A percentile compares a stretch with the other conserved stretches of the same genome.
Evolutionary conservation across 2,797 vertebrate species (phyloP).

Genomic region (Sebastes ruberrimus): DNA sequence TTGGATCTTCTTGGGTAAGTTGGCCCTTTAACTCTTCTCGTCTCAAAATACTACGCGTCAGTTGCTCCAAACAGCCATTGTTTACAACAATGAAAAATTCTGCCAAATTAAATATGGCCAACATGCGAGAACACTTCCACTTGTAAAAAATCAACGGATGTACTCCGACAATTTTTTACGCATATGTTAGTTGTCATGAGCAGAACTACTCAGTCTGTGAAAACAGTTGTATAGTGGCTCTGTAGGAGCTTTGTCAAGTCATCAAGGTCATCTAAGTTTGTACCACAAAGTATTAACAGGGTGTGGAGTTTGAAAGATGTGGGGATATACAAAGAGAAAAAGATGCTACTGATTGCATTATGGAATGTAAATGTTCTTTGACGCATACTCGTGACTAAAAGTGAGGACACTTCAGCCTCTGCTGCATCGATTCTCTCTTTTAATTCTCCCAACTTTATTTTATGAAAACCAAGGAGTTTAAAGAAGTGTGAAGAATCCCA

Average conservation of each 20-base stretch:
- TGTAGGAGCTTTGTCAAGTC: background rate
- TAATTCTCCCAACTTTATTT: background rate
- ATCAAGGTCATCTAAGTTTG: background rate
- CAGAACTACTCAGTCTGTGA: background rate
- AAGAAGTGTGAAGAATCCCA: background rate
- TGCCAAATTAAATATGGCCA: background rate
- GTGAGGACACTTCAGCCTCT: no score
- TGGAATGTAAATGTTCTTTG: background rate
- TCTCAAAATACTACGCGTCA: background rate
- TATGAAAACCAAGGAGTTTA: background rate
- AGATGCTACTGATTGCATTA: background rate
- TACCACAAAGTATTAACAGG: background rate
- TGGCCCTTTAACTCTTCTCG: background rate
- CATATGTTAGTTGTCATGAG: background rate
- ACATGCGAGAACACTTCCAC: background rate
- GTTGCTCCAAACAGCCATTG: background rate
- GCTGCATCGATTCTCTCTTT: no score
- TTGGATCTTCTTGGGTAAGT: background rate
- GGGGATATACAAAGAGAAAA: background rate
- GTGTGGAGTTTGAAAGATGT: background rate
- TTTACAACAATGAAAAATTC: background rate
- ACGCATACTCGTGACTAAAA: no score
- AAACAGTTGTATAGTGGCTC: background rate
- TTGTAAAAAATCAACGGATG: background rate
- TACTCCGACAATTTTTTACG: background rate